Evolutionary conservation across 2,888 invertebrate species (phyloP), one percentile per base, ranked within the genome.

Genomic region (Eumacrocentrus americanus): DNA sequence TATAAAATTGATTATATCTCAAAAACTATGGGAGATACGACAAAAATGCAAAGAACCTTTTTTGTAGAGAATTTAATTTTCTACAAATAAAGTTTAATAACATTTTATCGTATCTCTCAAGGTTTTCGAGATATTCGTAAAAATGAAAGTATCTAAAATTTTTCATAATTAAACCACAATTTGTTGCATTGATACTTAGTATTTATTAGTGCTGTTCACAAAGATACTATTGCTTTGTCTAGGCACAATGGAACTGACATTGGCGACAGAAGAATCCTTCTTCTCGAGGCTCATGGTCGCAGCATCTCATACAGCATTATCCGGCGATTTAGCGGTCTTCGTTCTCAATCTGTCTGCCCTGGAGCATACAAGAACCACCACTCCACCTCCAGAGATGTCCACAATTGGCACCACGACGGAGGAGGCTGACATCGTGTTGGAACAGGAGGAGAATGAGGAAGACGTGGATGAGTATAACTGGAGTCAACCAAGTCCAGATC

Each of bases 321-420:
- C 90, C 68, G 92, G 92, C 66, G 92, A 92, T 80, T 86, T 92
- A 61, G 88, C 88, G 77, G 86, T 92, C 68, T 86, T 86, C 78
- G 86, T 92, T 70, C 74, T 81, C 50, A 83, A 83, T 14, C 77
- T 82, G 52, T 69, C 72, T 12, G 42, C 65, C 18, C 62, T 67
- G 56, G 60, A 71, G 58, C 55, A 38, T 38, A 40, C 61, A 46
- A 63, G 55, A 25, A 70, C 78, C 47, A 73, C 82, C 68, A 81
- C 80, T 67, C 72, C 81, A 58, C 67, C 81, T 40, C 53, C 63
- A 14, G 70, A 73, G 58, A 76, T 77, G 29, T 71, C 79, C 44
- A 70, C 74, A 38, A 72, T 74, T 51, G 81, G 81, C 67, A 69
- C 68, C 12, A 67, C 65, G 16, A 61, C 64, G 59, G 64, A 68